Conservation (phyloP, 2,797 vertebrate genomes). For the Acanthiza pusilla region DNA sequence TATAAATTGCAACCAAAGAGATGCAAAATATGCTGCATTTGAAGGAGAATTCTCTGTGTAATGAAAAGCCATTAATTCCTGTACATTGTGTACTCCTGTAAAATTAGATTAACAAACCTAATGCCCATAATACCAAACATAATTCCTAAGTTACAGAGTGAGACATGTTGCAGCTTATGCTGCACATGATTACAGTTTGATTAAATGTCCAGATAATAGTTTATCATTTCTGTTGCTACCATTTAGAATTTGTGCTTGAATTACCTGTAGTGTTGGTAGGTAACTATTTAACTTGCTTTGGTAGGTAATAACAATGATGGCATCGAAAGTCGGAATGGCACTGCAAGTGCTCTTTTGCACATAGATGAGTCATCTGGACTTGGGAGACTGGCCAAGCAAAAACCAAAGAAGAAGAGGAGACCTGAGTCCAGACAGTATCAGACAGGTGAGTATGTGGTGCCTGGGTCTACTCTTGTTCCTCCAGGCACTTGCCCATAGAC, state of each 20-base stretch:
- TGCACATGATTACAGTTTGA: neutral
- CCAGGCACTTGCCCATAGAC: neutral
- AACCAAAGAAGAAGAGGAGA: constrained; percentile 90
- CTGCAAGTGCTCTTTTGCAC: constrained; percentile 93
- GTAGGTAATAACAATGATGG: constrained; percentile 83
- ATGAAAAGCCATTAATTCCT: neutral
- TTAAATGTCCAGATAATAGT: neutral
- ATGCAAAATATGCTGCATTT: neutral
- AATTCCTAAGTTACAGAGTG: neutral
- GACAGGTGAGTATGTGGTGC: constrained; percentile 81
- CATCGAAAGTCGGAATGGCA: constrained; percentile 94
- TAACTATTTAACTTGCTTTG: constrained; percentile 50
- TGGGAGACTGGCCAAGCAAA: constrained; percentile 88
- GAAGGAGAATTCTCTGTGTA: neutral
- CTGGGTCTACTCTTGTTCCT: neutral
- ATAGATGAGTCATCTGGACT: constrained; percentile 87
- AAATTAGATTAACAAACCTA: neutral
- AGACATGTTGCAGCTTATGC: neutral
- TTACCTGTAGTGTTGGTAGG: constrained; percentile 2
- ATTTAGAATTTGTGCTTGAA: neutral
- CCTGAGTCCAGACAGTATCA: constrained; percentile 95
- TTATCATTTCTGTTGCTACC: neutral
- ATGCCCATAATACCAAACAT: neutral
- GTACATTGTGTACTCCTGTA: neutral
- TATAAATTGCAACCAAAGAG: neutral